Evolutionary conservation across 2,888 invertebrate species (phyloP).

Genomic region (Dysmachus trigonus): DNA sequence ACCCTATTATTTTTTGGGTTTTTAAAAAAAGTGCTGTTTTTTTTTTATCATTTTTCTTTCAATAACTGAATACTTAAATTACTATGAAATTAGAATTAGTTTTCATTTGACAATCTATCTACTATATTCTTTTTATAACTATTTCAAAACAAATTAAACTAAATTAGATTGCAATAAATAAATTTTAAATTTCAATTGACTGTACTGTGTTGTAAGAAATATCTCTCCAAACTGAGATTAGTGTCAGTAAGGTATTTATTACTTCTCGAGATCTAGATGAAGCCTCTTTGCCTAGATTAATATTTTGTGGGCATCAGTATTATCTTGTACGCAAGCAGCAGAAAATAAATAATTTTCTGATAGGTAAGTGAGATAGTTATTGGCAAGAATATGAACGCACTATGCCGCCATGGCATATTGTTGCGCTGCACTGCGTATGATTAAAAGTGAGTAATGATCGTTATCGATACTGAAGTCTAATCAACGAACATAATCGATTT

Average conservation of each 20-base stretch:
- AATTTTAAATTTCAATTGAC: too few species aligned
- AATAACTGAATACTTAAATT: too few species aligned
- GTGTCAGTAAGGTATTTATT: neutral
- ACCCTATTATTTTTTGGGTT: too few species aligned
- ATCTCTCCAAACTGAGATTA: neutral
- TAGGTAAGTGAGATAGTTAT: neutral
- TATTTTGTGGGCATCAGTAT: neutral
- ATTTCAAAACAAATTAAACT: too few species aligned
- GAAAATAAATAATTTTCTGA: slow-evolving; percentile 10
- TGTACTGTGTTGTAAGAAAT: neutral
- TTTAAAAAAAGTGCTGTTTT: too few species aligned
- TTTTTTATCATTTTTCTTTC: too few species aligned
- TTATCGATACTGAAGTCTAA: neutral
- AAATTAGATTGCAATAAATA: too few species aligned
- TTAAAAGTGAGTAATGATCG: slow-evolving; percentile 21
- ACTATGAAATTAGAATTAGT: too few species aligned
- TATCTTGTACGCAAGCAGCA: neutral
- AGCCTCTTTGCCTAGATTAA: neutral
- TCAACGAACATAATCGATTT: slow-evolving; percentile 19
- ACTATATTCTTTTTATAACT: too few species aligned
- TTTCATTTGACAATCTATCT: too few species aligned
- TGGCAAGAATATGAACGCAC: neutral
- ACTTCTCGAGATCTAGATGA: neutral
- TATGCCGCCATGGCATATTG: neutral
- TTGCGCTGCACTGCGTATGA: neutral